phyloP scores from a whole-genome alignment of 2,113 vertebrate species.

The Microcebus ravelobensis region DNA sequence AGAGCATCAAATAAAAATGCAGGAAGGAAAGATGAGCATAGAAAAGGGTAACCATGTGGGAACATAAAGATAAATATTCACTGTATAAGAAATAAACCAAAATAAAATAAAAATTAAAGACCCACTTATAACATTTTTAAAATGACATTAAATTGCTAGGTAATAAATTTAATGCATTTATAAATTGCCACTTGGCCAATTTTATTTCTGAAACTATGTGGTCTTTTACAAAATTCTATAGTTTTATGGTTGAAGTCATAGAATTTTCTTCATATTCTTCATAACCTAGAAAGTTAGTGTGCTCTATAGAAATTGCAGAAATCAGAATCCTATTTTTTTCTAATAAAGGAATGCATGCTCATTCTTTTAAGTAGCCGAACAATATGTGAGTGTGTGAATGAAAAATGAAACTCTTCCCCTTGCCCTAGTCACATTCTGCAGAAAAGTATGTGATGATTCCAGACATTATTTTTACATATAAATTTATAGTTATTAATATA shows the following conservation, averaged over 20 bases:
- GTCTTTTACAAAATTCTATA: background rate
- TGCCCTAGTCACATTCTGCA: background rate
- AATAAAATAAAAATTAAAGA: background rate
- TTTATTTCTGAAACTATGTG: background rate
- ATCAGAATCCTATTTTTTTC: background rate
- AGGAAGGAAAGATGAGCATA: too few relatives aligned
- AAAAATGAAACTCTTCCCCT: background rate
- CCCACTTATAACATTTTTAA: background rate
- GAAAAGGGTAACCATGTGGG: too few relatives aligned
- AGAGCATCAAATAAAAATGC: too few relatives aligned
- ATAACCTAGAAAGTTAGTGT: background rate
- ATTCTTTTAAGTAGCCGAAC: background rate
- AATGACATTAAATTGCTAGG: slow-evolving; percentile 2
- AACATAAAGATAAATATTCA: too few relatives aligned
- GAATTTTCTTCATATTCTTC: slow-evolving; percentile 20
- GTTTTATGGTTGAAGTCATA: background rate
- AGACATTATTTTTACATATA: background rate
- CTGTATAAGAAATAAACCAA: too few relatives aligned
- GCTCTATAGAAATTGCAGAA: background rate
- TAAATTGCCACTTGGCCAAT: background rate
- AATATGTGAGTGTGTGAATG: background rate
- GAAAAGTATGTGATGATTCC: background rate
- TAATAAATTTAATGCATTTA: slow-evolving; percentile 5
- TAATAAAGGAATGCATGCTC: background rate
- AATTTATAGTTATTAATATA: background rate